phyloP scores from a whole-genome alignment of 2,113 vertebrate genomes.

The Dicentrarchus labrax region DNA sequence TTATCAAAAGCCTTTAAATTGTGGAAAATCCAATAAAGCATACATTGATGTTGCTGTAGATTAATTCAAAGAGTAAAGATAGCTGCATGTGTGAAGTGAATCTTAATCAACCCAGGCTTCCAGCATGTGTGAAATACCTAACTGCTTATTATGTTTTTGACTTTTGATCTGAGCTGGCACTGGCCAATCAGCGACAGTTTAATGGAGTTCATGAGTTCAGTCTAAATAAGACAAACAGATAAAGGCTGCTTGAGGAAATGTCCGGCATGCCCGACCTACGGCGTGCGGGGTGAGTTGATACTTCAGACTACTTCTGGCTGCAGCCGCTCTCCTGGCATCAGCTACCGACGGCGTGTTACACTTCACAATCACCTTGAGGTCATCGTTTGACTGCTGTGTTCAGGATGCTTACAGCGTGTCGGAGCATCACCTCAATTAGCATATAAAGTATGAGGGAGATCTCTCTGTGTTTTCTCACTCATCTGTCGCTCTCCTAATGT shows the following conservation, averaged over 20 bases:
- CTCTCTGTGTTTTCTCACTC: conserved; percentile 55
- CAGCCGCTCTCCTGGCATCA: conserved; percentile 47
- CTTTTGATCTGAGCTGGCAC: background rate
- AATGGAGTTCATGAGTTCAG: background rate
- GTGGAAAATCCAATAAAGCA: background rate
- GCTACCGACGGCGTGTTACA: conserved; percentile 25
- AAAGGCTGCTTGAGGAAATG: background rate
- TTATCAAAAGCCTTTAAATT: background rate
- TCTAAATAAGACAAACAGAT: background rate
- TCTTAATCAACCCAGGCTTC: background rate
- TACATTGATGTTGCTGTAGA: background rate
- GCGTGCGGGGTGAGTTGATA: conserved; percentile 20
- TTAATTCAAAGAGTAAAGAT: background rate
- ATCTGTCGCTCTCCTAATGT: conserved; percentile 37
- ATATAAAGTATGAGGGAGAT: conserved; percentile 64
- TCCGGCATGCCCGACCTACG: background rate
- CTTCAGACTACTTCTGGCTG: conserved; percentile 17
- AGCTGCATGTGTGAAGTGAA: background rate
- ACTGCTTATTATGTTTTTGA: conserved; percentile 1
- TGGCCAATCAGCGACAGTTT: background rate
- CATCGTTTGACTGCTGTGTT: conserved; percentile 61
- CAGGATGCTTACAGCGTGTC: conserved; percentile 66
- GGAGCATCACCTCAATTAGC: conserved; percentile 68
- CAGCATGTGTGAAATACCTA: background rate
- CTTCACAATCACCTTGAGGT: conserved; percentile 57